phyloP scores from a whole-genome alignment of 2,797 vertebrate genomes.

The Buphagus erythrorhynchus region DNA sequence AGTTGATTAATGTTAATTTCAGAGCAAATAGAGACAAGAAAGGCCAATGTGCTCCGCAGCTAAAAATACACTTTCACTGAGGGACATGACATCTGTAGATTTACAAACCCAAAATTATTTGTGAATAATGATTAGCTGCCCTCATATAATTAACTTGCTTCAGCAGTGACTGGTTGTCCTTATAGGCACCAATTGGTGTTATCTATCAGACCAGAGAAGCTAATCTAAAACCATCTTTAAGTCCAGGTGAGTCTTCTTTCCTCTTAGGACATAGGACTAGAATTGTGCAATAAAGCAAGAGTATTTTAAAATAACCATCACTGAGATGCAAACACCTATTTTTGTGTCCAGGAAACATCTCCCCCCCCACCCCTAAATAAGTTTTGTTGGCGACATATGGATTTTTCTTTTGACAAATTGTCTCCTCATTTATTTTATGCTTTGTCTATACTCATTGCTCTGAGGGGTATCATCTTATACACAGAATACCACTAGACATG shows the following conservation, averaged over 20 bases:
- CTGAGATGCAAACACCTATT: not conserved
- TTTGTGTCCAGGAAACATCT: not conserved
- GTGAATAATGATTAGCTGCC: constrained; percentile 56
- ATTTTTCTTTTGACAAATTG: not conserved
- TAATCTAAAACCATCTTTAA: not conserved
- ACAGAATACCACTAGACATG: not conserved
- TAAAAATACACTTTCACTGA: constrained; percentile 61
- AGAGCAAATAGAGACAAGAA: constrained; percentile 70
- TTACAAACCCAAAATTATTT: constrained; percentile 62
- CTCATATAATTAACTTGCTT: constrained; percentile 62
- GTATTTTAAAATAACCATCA: not conserved
- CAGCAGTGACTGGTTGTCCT: not conserved
- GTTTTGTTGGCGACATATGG: not conserved
- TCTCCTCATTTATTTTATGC: not conserved
- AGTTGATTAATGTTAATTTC: constrained; percentile 77
- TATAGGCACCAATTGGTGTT: not conserved
- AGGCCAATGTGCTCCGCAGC: constrained; percentile 25
- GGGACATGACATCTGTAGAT: constrained; percentile 49
- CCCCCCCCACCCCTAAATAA: not conserved
- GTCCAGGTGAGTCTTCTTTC: not conserved
- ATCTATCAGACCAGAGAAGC: constrained; percentile 12
- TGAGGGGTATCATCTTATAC: not conserved
- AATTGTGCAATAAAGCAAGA: not conserved
- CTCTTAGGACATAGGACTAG: not conserved
- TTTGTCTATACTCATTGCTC: not conserved